Conservation (phyloP, 2,797 vertebrate genomes). For the Euthynnus affinis region DNA sequence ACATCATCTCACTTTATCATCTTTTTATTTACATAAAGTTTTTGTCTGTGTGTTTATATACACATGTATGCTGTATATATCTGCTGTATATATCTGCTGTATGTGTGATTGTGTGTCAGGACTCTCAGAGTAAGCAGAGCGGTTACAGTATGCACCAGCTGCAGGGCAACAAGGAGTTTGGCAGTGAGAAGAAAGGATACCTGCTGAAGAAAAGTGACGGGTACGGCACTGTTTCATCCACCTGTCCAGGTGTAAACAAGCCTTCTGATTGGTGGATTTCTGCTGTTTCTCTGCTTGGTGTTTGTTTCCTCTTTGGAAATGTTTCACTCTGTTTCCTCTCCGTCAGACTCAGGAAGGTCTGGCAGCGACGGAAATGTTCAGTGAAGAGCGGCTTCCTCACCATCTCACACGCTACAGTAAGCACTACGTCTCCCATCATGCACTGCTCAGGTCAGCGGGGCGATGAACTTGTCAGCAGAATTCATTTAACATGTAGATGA, state of each 20-base stretch:
- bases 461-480: too few species aligned
- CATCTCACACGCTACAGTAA: conserved; percentile 93
- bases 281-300: too few species aligned
- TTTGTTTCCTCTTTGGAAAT: too few species aligned
- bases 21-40: too few species aligned
- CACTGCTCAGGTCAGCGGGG: background rate
- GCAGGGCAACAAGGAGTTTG: conserved; percentile 94
- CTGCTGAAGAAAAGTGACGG: conserved; percentile 93
- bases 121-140: conserved; percentile 92
- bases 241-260: background rate
- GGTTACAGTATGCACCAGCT: conserved; percentile 95
- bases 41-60: background rate
- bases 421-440: conserved; percentile 45
- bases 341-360: conserved; percentile 90
- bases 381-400: conserved; percentile 93
- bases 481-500: too few species aligned
- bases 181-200: conserved; percentile 93
- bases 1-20: background rate
- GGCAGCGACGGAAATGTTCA: conserved; percentile 92
- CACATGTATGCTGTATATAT: too few species aligned
- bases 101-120: conserved; percentile 76
- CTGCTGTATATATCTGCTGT: too few species aligned
- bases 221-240: conserved; percentile 73
- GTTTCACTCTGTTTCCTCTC: background rate
- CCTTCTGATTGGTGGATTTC: background rate